Evolutionary conservation across 1,140 invertebrate genomes (phyloP).

Genomic region (Polypedilum pembai): DNA sequence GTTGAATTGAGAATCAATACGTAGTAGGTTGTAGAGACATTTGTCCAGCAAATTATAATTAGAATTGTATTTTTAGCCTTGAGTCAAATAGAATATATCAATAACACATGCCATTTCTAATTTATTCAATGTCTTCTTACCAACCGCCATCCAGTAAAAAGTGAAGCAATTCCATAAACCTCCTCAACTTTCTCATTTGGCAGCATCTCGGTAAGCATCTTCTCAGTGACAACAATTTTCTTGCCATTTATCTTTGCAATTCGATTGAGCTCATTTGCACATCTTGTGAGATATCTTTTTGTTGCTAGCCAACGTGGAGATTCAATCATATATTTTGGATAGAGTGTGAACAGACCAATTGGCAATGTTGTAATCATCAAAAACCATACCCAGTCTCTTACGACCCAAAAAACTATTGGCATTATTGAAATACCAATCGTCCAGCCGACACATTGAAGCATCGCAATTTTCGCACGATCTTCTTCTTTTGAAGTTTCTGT

Average conservation of each 20-base stretch:
- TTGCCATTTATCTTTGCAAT: slow-evolving; percentile 59
- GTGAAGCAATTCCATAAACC: slow-evolving; percentile 47
- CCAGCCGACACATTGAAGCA: slow-evolving; percentile 46
- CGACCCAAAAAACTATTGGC: slow-evolving; percentile 51
- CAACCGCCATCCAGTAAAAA: slow-evolving; percentile 51
- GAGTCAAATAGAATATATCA: too few species aligned
- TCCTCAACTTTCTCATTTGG: slow-evolving; percentile 36
- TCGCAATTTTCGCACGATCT: slow-evolving; percentile 44
- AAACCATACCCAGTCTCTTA: slow-evolving; percentile 47
- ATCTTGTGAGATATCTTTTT: slow-evolving; percentile 49
- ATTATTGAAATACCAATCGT: slow-evolving; percentile 49
- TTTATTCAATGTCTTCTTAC: too few species aligned
- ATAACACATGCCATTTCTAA: too few species aligned
- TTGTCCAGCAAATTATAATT: slow-evolving; percentile 47
- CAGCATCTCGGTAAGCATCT: slow-evolving; percentile 38
- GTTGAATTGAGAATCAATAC: slow-evolving; percentile 53
- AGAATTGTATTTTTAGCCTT: slow-evolving; percentile 49
- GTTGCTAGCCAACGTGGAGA: slow-evolving; percentile 59
- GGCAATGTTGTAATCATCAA: slow-evolving; percentile 13
- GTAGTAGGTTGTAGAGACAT: slow-evolving; percentile 53
- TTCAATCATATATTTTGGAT: slow-evolving; percentile 50
- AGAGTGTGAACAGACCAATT: slow-evolving; percentile 23
- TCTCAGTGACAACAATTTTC: slow-evolving; percentile 44
- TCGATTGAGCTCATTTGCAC: slow-evolving; percentile 49
- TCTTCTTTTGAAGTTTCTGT: slow-evolving; percentile 39